phyloP scores from a whole-genome alignment of 2,113 vertebrate species.

The Apus apus region DNA sequence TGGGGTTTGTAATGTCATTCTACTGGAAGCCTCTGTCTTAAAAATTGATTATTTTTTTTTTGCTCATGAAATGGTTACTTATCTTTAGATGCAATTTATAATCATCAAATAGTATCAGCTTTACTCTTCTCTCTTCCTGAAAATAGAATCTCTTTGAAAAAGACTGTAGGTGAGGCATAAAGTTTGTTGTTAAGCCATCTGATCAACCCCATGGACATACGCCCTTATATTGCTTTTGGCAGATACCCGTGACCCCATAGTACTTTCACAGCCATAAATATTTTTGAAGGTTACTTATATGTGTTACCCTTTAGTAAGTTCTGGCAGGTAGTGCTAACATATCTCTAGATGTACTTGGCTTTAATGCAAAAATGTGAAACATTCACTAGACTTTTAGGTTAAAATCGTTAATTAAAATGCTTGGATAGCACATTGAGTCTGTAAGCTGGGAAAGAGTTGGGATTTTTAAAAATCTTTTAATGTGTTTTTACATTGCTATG shows the following conservation, averaged over 20 bases:
- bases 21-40: not conserved
- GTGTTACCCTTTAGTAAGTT: not conserved
- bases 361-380: not conserved
- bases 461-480: not conserved
- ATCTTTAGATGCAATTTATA: not conserved
- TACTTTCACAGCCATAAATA: not conserved
- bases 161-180: not conserved
- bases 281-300: not conserved
- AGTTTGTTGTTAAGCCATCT: not conserved
- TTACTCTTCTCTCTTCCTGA: not conserved
- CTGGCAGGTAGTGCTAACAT: not conserved
- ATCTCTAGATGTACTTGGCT: not conserved
- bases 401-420: not conserved
- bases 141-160: not conserved
- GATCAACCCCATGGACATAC: rapidly evolving
- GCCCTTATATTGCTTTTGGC: not conserved
- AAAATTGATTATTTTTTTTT: not conserved
- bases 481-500: not conserved
- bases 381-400: not conserved
- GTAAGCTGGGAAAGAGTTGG: not conserved
- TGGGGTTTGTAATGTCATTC: not conserved
- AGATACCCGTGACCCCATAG: rapidly evolving
- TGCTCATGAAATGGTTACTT: not conserved
- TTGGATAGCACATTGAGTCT: not conserved
- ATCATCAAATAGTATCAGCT: not conserved